Evolutionary conservation across 2,888 invertebrate genomes (phyloP), one percentile per base, ranked within the genome.

Genomic region (Tachina grossa): DNA sequence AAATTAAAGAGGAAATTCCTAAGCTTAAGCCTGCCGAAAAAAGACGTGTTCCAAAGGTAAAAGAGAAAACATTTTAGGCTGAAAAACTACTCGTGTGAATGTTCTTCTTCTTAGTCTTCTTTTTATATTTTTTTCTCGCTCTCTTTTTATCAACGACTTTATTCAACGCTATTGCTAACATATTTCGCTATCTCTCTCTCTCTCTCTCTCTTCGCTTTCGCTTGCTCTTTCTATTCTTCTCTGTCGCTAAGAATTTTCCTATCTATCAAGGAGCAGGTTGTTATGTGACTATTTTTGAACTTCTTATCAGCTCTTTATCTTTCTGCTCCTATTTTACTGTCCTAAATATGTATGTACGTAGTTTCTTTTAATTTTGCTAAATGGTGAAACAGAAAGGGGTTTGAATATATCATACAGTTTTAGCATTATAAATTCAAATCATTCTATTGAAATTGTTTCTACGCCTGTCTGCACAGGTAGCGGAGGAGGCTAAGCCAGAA

Each of bases 1-100:
- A 90, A 74, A 87, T 90, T 66, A 93, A 94, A 89, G 95, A 94
- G 92, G 94, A 94, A 91, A 93, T 94, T 91, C 94, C 94, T 89
- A 94, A 94, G 93, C 93, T 95, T 39, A 94, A 94, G 89, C 91
- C 94, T 78, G 93, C 94, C 57, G 93, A 94, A 31, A 89, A 89
- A 79, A 89, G 90, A 43, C 89, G 88, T 47, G 77, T 88, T 55
- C 82, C 90, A 81, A 92, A 92, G 92, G 92, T 92, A 90, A 92
- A 90, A 59, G 6, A 45, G 41, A 5, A 69, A 22, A n/a, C n/a
- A 41, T 41, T 41, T n/a, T 3, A 41, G 3, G 41, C 13, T 6
- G 9, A 14, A 61, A 61, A n/a, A 16, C 14, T 6, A 22, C n/a
- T 8, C 39, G 2, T n/a, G 39, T 39, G 8, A 6, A 59, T 53